phyloP scores from a whole-genome alignment of 2,113 vertebrate genomes.

The Gobius niger region DNA sequence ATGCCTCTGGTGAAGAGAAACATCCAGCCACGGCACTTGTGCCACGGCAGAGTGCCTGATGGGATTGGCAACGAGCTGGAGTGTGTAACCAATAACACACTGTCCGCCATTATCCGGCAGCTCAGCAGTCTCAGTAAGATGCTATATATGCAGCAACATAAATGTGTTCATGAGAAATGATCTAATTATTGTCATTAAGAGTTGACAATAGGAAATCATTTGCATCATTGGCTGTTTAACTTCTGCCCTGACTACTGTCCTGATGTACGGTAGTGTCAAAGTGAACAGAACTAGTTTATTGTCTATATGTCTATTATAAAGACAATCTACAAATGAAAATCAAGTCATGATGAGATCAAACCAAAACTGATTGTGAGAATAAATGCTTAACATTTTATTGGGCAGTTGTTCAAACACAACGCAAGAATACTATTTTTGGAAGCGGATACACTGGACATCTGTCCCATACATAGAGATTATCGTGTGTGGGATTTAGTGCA shows the following conservation, averaged over 20 bases:
- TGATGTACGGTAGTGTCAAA: no score
- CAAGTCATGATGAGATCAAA: neutral
- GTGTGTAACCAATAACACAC: slow-evolving; percentile 80
- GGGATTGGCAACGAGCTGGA: slow-evolving; percentile 88
- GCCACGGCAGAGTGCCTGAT: slow-evolving; percentile 85
- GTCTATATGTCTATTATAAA: no score
- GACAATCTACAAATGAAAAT: no score
- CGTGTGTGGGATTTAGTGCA: slow-evolving; percentile 58
- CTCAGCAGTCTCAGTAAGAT: slow-evolving; percentile 94
- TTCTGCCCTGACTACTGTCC: no score
- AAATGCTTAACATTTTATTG: neutral
- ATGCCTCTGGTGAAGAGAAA: slow-evolving; percentile 97
- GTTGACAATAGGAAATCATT: no score
- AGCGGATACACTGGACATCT: slow-evolving; percentile 26
- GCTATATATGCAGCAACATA: neutral
- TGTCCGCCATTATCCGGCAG: slow-evolving; percentile 92
- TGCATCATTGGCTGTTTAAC: no score
- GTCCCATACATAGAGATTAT: slow-evolving; percentile 15
- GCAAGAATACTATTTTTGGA: slow-evolving; percentile 22
- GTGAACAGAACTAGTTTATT: no score
- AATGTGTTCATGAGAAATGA: no score
- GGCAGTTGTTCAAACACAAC: neutral
- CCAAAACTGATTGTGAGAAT: neutral
- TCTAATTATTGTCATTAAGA: no score
- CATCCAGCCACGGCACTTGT: slow-evolving; percentile 90